Evolutionary conservation across 2,888 invertebrate genomes (phyloP), one percentile per base, ranked within the genome.

Genomic region (Aporophyla lueneburgensis): DNA sequence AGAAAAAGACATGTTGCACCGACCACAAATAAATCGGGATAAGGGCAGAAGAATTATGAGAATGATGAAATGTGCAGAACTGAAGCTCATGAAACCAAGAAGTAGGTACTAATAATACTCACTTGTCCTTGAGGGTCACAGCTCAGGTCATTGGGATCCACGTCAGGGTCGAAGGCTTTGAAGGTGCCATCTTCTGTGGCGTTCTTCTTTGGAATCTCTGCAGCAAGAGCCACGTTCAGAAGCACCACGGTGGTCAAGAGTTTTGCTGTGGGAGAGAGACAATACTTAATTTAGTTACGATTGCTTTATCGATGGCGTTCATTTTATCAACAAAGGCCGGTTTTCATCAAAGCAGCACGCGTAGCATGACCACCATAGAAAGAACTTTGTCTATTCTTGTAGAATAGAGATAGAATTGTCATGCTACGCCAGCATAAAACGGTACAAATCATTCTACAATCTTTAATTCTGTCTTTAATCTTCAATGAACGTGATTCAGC

Each of bases 81-180:
- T 24, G 58, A 58, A 58, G 19, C 61, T 62, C 9, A 5, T 5
- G 21, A 21, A 27, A 43, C 5, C 21, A 33, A 40, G 33, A 40
- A 43, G 2, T 4, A 21, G 27, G 9, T 33, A 33, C 21, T 0
- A 24, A 5, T 19, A 21, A 27, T 53, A 69, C 87, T 89, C 83
- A 96, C 96, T 69, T 92, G 87, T 68, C 96, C 96, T 0, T 56
- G 27, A 0, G 95, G 94, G 66, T 96, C 96, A 72, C 96, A 96
- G 4, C 91, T 88, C 9, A 96, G 71, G 0, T 92, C 88, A 80
- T 96, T 94, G 2, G 96, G 96, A 80, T 96, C 94, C 0, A 95
- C 92, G 3, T 91, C 89, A 1, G 72, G 54, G 0, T 84, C 87
- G 5, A 91, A 87, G 0, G 86, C 83, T 12, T 61, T 85, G 65